phyloP scores from a whole-genome alignment of 2,797 vertebrate genomes.

The Cygnus olor region DNA sequence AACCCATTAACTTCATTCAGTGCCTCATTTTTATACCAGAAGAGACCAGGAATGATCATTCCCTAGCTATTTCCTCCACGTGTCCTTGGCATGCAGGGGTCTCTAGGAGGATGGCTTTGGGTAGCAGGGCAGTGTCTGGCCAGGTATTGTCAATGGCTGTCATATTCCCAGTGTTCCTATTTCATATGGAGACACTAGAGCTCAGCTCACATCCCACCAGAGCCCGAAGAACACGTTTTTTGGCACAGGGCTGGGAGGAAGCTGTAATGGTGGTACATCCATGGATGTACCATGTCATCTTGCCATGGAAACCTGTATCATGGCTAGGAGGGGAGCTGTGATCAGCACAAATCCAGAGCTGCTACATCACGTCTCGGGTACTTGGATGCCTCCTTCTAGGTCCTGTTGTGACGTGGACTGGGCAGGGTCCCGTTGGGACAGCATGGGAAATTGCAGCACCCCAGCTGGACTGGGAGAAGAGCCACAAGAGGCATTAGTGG shows the following conservation, averaged over 20 bases:
- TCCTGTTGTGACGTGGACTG: neutral
- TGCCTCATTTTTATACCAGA: neutral
- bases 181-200: too few species aligned
- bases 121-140: neutral
- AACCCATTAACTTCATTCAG: neutral
- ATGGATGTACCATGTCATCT: neutral
- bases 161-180: neutral
- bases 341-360: neutral
- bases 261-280: neutral
- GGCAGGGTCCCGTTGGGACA: fast-evolving
- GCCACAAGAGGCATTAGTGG: neutral
- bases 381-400: neutral
- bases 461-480: neutral
- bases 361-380: too few species aligned
- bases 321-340: neutral
- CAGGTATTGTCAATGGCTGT: neutral
- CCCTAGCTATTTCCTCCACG: neutral
- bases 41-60: neutral
- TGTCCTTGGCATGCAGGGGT: neutral
- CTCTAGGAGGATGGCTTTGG: neutral
- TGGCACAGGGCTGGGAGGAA: neutral
- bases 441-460: neutral
- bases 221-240: neutral
- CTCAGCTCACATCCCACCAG: neutral
- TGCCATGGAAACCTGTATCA: neutral